Percentiles rank a stretch among this genome's conserved stretches.
Conservation (phyloP, 1,140 invertebrate genomes). For the Drosophila jambulina region DNA sequence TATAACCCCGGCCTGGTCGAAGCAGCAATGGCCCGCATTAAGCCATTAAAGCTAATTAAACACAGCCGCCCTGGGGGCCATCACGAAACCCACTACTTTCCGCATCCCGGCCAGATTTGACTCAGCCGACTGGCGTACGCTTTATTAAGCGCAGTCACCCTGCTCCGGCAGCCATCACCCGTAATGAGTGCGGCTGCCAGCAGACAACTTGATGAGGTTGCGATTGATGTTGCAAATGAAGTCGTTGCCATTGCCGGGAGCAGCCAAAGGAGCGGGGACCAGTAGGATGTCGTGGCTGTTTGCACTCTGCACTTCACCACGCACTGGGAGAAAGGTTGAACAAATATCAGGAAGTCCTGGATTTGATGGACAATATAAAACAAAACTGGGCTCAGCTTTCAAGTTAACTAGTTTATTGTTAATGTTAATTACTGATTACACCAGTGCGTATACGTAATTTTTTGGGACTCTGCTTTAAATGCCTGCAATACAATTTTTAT, state of each 20-base stretch:
- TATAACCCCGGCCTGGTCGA: conserved; percentile 24
- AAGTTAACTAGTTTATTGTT: too few relatives aligned
- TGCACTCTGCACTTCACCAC: conserved; percentile 9
- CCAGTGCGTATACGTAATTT: too few relatives aligned
- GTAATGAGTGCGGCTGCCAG: conserved; percentile 63
- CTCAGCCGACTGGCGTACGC: conserved; percentile 31
- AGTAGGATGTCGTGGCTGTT: conserved; percentile 4
- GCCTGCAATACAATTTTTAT: too few relatives aligned
- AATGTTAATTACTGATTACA: too few relatives aligned
- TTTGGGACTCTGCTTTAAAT: too few relatives aligned
- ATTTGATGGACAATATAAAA: too few relatives aligned
- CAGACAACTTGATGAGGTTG: conserved; percentile 60
- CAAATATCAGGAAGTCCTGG: neutral
- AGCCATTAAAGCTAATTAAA: conserved; percentile 78
- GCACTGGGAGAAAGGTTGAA: neutral
- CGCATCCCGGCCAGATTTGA: conserved; percentile 9
- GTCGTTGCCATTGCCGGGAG: conserved; percentile 31
- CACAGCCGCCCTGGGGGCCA: conserved; percentile 20
- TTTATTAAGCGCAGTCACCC: conserved; percentile 61
- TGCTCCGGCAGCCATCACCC: conserved; percentile 32
- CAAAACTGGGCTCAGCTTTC: too few relatives aligned
- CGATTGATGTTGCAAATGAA: conserved; percentile 77
- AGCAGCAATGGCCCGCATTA: conserved; percentile 52
- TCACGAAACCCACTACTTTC: conserved; percentile 6
- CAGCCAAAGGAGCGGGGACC: conserved; percentile 4